Conservation (phyloP, 2,888 invertebrate species). For the Polyploca ridens region DNA sequence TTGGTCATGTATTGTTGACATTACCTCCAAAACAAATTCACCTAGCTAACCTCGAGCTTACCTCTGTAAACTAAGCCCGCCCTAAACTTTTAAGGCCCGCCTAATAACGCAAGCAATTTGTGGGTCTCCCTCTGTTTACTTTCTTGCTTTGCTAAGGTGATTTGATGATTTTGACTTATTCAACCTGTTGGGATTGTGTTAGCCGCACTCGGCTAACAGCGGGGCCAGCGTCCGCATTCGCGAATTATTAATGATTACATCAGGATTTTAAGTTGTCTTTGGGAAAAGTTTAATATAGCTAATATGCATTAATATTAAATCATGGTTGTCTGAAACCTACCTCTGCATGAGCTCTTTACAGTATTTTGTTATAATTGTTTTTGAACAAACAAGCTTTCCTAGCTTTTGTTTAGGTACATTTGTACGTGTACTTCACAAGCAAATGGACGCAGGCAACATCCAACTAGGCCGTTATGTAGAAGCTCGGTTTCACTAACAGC, state of each 20-base stretch:
- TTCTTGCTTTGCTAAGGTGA: slow-evolving; percentile 78
- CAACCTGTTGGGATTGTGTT: slow-evolving; percentile 66
- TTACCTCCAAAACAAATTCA: slow-evolving; percentile 73
- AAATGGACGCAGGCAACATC: slow-evolving; percentile 26
- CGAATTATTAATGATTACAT: slow-evolving; percentile 46
- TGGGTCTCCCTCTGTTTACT: slow-evolving; percentile 79
- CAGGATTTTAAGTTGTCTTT: slow-evolving; percentile 13
- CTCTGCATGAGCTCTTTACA: not conserved
- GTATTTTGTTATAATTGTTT: not conserved
- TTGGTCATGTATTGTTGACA: slow-evolving; percentile 69
- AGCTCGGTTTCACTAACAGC: slow-evolving; percentile 64
- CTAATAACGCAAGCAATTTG: slow-evolving; percentile 82
- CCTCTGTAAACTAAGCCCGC: slow-evolving; percentile 78
- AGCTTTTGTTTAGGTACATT: not conserved
- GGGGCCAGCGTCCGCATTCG: slow-evolving; percentile 39
- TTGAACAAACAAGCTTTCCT: not conserved
- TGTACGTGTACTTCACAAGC: slow-evolving; percentile 16
- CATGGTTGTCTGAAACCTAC: not conserved
- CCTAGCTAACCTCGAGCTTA: slow-evolving; percentile 71
- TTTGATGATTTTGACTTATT: slow-evolving; percentile 84
- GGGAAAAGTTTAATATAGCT: slow-evolving; percentile 19
- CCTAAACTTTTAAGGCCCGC: slow-evolving; percentile 81
- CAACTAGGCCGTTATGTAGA: slow-evolving; percentile 34
- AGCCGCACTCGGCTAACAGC: slow-evolving; percentile 36
- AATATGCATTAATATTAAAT: slow-evolving; percentile 13